These are phyloP conservation scores for Corvus moneduloides DNA, from an alignment of 2,113 vertebrate genomes.

Conservation along the genomic window DNA sequence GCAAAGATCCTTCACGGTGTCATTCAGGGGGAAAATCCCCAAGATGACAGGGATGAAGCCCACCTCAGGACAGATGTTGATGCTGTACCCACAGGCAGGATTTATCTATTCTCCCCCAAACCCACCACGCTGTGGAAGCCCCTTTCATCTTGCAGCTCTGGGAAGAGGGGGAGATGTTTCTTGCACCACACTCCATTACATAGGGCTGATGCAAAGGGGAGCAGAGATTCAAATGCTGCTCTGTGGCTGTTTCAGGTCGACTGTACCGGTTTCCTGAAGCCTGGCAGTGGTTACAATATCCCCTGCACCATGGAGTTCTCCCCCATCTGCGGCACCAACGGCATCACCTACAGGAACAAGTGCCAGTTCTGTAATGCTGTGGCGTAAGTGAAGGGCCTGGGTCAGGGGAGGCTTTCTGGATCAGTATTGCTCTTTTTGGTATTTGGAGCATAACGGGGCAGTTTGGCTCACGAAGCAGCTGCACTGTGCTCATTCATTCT, in stretches of 20 bases:
- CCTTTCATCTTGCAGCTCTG: neutral
- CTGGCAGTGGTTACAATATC: rapidly evolving
- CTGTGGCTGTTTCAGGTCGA: neutral
- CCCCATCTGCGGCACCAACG: conserved; percentile 64
- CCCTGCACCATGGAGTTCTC: neutral
- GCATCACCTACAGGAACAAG: conserved; percentile 58
- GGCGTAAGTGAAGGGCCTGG: conserved; percentile 42
- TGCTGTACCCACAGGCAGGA: neutral
- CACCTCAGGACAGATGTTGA: neutral
- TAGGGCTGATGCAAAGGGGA: neutral
- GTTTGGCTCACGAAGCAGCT: neutral
- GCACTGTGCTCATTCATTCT: neutral
- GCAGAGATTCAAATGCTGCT: neutral
- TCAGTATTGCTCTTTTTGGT: neutral
- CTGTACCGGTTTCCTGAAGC: neutral
- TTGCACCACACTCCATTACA: rapidly evolving
- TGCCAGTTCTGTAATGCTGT: conserved; percentile 49
- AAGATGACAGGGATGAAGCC: neutral
- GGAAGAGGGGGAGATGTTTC: neutral
- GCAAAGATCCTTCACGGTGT: neutral
- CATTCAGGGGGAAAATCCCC: neutral
- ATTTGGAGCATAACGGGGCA: neutral
- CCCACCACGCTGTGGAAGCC: neutral
- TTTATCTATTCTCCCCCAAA: neutral
- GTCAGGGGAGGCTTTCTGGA: neutral